Conservation (phyloP, 2,888 invertebrate genomes). For the Scaptomyza polygonia region DNA sequence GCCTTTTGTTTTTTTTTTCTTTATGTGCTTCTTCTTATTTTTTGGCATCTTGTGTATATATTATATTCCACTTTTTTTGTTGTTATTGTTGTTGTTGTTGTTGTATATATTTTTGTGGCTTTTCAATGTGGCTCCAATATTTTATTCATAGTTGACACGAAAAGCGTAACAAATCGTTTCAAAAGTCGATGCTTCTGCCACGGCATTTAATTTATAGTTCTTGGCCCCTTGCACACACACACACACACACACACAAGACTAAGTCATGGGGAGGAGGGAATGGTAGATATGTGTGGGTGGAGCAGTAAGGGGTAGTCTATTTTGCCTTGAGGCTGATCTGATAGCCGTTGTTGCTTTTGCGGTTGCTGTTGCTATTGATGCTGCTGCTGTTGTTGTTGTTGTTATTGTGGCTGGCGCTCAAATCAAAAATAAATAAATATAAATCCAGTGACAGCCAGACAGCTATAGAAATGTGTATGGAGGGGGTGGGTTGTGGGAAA, state of each 20-base stretch:
- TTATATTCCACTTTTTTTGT: conserved; percentile 1
- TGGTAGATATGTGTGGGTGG: too few species aligned
- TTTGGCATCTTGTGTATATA: neutral
- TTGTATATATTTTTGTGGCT: conserved; percentile 51
- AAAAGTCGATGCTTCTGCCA: conserved; percentile 59
- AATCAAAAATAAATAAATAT: conserved; percentile 78
- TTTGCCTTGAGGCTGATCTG: conserved; percentile 39
- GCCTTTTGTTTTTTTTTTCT: conserved; percentile 26
- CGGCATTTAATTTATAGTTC: conserved; percentile 72
- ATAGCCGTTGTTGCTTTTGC: conserved; percentile 15
- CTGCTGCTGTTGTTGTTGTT: conserved; percentile 13
- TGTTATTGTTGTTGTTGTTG: too few species aligned
- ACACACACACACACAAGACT: conserved; percentile 8
- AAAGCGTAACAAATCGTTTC: conserved; percentile 79
- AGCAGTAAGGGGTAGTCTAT: neutral
- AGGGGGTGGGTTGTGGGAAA: neutral
- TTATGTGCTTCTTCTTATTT: conserved; percentile 2
- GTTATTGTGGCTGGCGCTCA: conserved; percentile 42
- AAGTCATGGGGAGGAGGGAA: neutral
- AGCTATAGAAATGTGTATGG: neutral
- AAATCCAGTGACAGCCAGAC: conserved; percentile 55
- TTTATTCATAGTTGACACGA: conserved; percentile 79
- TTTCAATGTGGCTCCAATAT: conserved; percentile 69
- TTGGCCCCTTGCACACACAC: conserved; percentile 20
- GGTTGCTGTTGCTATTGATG: conserved; percentile 8